These are phyloP conservation scores for Xenotilapia caudafasciata DNA, from an alignment of 2,113 vertebrate species.

Conservation along the genomic window DNA sequence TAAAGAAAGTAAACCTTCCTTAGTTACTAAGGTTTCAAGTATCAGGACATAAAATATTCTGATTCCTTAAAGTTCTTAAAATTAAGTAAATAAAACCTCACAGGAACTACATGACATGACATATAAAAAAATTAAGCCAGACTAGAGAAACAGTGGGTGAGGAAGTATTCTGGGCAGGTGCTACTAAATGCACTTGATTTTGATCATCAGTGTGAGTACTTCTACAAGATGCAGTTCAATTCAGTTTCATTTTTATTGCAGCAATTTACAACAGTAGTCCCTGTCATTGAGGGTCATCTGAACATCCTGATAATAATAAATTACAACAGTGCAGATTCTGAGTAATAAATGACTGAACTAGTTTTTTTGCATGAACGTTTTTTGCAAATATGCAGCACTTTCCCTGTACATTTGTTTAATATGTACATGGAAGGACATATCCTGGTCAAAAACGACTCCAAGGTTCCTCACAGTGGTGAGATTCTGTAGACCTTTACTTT, in stretches of 20 bases:
- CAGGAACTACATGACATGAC: fast-evolving
- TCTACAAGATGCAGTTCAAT: neutral
- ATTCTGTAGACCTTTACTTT: too few species aligned
- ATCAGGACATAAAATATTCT: neutral
- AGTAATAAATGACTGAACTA: fast-evolving
- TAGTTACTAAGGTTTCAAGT: fast-evolving
- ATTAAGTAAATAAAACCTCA: neutral
- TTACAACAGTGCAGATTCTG: neutral
- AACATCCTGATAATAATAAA: neutral
- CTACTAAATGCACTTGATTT: neutral
- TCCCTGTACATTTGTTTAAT: neutral
- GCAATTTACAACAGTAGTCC: neutral
- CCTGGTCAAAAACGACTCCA: neutral
- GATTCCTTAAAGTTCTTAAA: neutral
- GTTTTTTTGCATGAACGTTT: fast-evolving
- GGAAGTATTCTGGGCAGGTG: fast-evolving
- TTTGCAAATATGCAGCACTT: fast-evolving
- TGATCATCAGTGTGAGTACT: neutral
- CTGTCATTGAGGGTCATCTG: fast-evolving
- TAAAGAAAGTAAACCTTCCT: neutral
- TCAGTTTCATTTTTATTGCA: neutral
- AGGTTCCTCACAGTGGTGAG: too few species aligned
- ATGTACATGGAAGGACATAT: neutral
- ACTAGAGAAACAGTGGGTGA: fast-evolving
- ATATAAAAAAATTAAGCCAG: neutral